Base-by-base conservation (phyloP, 2,113 vertebrate species). In the Otus sunia region DNA sequence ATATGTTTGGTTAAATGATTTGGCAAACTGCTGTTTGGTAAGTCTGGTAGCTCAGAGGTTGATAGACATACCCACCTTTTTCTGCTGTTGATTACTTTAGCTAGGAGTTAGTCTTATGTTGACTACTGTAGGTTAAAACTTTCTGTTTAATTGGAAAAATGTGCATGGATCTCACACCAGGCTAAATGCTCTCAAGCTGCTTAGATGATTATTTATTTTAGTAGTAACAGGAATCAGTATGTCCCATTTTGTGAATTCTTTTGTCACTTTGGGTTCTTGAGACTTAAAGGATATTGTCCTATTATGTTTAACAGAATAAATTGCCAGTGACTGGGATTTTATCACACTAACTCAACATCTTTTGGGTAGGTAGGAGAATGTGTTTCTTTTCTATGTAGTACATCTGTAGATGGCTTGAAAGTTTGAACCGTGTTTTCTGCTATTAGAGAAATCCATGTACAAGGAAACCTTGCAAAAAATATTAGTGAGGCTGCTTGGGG, bases 51-150 rank as follows among this genome's bases (percentile, higher is more conserved):
- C 72, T 86, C 47, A 41, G 58, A 68, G n/a, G 4, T 1, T 74
- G 18, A 15, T 29, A 37, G 52, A 34, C 10, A 5, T 6, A 22
- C 2, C 43, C 20, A 6, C 1, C 3, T 58, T 0, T 49, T 74
- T 23, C 69, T 37, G 52, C 23, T 60, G 56, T 56, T 68, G 27
- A 3, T 12, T 72, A 50, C 19, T 82, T 45, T 58, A 62, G 27
- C 37, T 52, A 10, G 52, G 58, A 45, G 30, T 69, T 50, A 37
- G 27, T 34, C 26, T 56, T 52, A 10, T 9, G 18, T 14, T 77
- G 55, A 18, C 12, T 73, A 11, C 5, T n/a, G 37, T 15, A 27
- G 59, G 34, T 37, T 68, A 67, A n/a, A 63, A 18, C 6, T n/a
- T 80, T 11, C 39, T 68, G 12, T 69, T 85, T 25, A 34, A 34